Conservation (phyloP, 2,797 vertebrate genomes). For the Furcifer pardalis region DNA sequence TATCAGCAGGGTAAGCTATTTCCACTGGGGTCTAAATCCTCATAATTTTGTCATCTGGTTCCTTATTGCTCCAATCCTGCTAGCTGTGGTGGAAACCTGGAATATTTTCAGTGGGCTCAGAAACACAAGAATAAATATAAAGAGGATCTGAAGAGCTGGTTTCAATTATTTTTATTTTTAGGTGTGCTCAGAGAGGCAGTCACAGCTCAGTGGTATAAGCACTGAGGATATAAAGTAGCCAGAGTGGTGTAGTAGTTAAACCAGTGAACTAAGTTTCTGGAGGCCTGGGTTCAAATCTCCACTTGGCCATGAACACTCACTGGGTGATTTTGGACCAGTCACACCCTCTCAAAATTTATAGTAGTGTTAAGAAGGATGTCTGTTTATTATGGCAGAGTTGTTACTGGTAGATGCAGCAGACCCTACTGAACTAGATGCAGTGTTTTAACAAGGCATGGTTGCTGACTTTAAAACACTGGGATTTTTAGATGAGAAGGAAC, state of each 20-base stretch:
- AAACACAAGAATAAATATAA: conserved; percentile 8
- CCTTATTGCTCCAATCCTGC: background rate
- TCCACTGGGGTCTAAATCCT: conserved; percentile 25
- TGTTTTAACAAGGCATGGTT: background rate
- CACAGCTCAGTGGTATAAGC: background rate
- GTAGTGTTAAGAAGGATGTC: background rate
- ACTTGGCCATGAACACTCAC: too few relatives aligned
- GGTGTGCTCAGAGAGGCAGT: background rate
- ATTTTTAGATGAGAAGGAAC: background rate
- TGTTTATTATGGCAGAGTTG: background rate
- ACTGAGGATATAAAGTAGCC: background rate
- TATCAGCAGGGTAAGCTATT: conserved; percentile 17
- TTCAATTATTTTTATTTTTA: background rate
- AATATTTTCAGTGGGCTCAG: conserved; percentile 3
- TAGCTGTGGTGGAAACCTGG: conserved; percentile 2
- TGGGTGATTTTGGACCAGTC: too few relatives aligned
- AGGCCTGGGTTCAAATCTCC: too few relatives aligned
- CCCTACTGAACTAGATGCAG: background rate
- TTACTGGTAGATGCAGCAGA: background rate
- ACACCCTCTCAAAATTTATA: background rate
- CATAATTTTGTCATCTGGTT: conserved; percentile 35
- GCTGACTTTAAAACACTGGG: background rate
- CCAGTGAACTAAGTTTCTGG: too few relatives aligned
- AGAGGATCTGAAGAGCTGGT: conserved; percentile 11
- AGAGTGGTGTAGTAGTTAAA: background rate